phyloP scores from a whole-genome alignment of 2,113 vertebrate genomes.

The Python bivittatus region DNA sequence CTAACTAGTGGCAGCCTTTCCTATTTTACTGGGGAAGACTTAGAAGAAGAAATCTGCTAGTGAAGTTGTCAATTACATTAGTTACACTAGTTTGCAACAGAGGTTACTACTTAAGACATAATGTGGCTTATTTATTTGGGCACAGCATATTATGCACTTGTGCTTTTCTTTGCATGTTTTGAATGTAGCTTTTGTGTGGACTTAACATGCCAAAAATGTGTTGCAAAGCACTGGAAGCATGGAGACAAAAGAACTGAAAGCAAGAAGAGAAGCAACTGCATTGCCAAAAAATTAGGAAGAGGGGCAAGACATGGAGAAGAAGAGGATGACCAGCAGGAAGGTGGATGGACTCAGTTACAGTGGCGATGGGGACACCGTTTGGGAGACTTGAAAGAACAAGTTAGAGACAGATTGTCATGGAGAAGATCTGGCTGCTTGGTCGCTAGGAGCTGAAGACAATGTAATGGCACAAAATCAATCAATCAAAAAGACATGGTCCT shows the following conservation, averaged over 20 bases:
- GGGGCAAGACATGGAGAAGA: neutral
- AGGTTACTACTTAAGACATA: neutral
- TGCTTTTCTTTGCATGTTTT: neutral
- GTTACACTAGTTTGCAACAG: neutral
- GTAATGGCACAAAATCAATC: neutral
- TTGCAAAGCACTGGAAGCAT: neutral
- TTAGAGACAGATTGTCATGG: neutral
- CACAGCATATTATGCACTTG: neutral
- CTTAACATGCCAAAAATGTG: neutral
- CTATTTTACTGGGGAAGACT: neutral
- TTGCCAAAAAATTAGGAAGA: neutral
- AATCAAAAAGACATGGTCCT: neutral
- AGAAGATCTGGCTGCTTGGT: neutral
- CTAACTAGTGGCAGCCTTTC: neutral
- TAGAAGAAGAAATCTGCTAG: neutral
- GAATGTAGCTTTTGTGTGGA: neutral
- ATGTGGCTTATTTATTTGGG: neutral
- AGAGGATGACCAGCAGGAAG: neutral
- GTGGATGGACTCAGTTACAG: neutral
- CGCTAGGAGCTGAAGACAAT: neutral
- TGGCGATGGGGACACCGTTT: neutral
- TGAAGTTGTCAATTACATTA: neutral
- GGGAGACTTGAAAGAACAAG: neutral
- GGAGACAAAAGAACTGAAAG: neutral
- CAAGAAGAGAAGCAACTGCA: neutral